Evolutionary conservation across 2,113 vertebrate species (phyloP), one percentile per base, ranked within the genome.

Genomic region (Ellobius talpinus): DNA sequence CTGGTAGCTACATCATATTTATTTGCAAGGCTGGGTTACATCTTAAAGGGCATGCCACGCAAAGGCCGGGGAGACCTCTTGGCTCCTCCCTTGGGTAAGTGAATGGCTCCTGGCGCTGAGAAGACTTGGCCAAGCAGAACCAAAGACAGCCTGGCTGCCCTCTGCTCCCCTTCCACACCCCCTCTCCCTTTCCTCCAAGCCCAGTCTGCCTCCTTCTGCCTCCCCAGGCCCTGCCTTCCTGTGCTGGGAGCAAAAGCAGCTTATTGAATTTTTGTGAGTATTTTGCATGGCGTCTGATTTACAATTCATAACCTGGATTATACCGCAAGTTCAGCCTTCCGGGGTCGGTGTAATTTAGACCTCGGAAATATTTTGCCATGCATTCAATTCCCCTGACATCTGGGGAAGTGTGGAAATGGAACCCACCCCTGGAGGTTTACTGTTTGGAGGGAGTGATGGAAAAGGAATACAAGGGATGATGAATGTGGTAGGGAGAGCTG

Each of bases 291-390:
- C 42, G 45, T 95, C 96, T 93, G 95, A 98, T 98, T 98, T 98
- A 96, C 95, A 96, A 96, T 98, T 98, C 97, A 95, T 95, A 98
- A 95, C 97, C 95, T 47, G 96, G 97, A 95, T 98, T 90, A 93
- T 24, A 65, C 87, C 4, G 73, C 50, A 39, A 85, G 82, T 77
- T 96, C 96, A 97, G 98, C 97, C 97, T 92, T 94, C 89, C 1
- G 21, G 97, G 96, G 95, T 92, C 36, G 36, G 96, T 93, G 96
- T 94, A 92, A 97, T 98, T 97, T 90, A 93, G 96, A 97, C 90
- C 33, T 36, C 78, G 93, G 97, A 97, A 98, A 98, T 97, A 96
- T 98, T 98, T 87, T 95, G 95, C 96, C 29, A 17, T 61, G 90
- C 76, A 97, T 98, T 97, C 95, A 87, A 97, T 97, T 96, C 96